Evolutionary conservation across 2,888 invertebrate species (phyloP).

Genomic region (Clistopyga incitator): DNA sequence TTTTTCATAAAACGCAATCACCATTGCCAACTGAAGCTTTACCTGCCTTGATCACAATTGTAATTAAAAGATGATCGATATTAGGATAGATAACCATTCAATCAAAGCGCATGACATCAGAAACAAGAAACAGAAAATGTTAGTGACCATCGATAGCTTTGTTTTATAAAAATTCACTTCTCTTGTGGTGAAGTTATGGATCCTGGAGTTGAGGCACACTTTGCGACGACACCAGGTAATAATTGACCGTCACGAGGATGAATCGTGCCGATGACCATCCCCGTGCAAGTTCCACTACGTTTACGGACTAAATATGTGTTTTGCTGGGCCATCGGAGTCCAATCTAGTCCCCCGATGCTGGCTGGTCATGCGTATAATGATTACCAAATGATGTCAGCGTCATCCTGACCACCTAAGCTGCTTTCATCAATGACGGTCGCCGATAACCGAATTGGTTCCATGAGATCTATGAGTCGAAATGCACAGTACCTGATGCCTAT

Average conservation of each 20-base stretch:
- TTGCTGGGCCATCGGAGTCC: not conserved
- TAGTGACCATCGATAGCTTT: not conserved
- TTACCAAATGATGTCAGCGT: not conserved
- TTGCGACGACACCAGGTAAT: not conserved
- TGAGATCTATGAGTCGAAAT: not conserved
- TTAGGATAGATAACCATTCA: not conserved
- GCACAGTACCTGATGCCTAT: not conserved
- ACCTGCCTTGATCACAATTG: not conserved
- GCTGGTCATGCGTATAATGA: not conserved
- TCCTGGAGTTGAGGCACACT: not conserved
- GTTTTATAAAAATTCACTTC: not conserved
- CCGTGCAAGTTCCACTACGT: not conserved
- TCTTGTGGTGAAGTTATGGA: not conserved
- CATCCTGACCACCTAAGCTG: not conserved
- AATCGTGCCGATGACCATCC: not conserved
- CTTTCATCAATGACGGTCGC: not conserved
- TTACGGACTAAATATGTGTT: not conserved
- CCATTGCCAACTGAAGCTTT: not conserved
- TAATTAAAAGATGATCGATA: not conserved
- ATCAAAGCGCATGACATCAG: not conserved
- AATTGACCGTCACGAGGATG: not conserved
- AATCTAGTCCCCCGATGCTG: not conserved
- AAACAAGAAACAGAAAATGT: not conserved
- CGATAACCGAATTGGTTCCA: not conserved
- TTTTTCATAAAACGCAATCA: not conserved